phyloP scores from a whole-genome alignment of 2,888 invertebrate genomes.

The Watsonalla binaria region DNA sequence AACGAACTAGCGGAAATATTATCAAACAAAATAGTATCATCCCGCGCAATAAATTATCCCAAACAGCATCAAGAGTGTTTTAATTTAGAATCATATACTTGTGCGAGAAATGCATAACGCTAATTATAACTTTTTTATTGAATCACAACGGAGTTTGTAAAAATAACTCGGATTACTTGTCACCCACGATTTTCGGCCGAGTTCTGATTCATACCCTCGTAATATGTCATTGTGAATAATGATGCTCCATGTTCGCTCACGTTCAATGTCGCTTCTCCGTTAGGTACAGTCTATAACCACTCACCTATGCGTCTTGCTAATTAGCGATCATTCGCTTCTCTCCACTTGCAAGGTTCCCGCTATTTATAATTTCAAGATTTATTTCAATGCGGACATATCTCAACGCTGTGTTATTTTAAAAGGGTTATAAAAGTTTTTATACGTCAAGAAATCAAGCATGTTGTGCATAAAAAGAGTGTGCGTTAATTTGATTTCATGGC shows the following conservation, averaged over 20 bases:
- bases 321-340: background rate
- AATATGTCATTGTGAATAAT: conserved; percentile 38
- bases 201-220: conserved; percentile 43
- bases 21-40: too few species aligned
- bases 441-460: conserved; percentile 29
- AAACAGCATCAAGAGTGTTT: background rate
- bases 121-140: conserved; percentile 54
- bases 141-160: conserved; percentile 51
- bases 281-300: background rate
- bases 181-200: conserved; percentile 48
- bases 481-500: conserved; percentile 38
- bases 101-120: conserved; percentile 19
- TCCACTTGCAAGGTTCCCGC: background rate
- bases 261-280: conserved; percentile 25
- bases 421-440: conserved; percentile 7
- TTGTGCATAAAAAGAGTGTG: conserved; percentile 26
- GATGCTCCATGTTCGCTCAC: conserved; percentile 38
- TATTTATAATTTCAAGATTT: background rate
- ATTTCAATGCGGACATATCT: background rate
- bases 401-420: background rate
- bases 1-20: too few species aligned
- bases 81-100: too few species aligned
- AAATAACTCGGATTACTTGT: conserved; percentile 55
- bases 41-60: too few species aligned
- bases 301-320: background rate